Percentiles rank a stretch among this genome's conserved stretches.
Evolutionary conservation across 1,140 invertebrate genomes (phyloP).

Genomic region (Harpegnathos saltator): DNA sequence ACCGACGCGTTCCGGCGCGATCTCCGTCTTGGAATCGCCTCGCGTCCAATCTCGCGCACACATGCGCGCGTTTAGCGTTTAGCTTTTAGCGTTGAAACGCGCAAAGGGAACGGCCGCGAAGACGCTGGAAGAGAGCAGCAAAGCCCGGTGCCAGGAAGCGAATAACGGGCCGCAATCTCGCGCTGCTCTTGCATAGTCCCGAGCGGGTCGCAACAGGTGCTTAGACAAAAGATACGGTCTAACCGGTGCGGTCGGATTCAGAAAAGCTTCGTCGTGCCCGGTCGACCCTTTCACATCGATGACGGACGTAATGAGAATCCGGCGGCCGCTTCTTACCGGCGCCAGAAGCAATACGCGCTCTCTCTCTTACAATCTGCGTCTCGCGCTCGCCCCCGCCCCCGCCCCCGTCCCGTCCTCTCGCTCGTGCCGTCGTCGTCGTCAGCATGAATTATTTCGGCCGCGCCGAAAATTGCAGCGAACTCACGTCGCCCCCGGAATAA

Average conservation of each 20-base stretch:
- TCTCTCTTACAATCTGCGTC: too few species aligned
- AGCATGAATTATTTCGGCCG: conserved; percentile 27
- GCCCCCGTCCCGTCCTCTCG: too few species aligned
- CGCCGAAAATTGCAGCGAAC: conserved; percentile 1
- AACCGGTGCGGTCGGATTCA: conserved; percentile 47
- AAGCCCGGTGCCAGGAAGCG: conserved; percentile 11
- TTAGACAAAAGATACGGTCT: conserved; percentile 70
- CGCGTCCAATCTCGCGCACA: neutral
- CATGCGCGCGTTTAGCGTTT: neutral
- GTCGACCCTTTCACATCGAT: conserved; percentile 43
- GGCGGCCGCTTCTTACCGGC: conserved; percentile 10
- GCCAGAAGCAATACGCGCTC: neutral
- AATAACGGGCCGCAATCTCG: conserved; percentile 10
- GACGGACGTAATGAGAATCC: conserved; percentile 60
- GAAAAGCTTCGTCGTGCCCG: conserved; percentile 38
- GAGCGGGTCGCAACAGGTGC: conserved; percentile 69
- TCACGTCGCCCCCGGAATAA: conserved; percentile 21
- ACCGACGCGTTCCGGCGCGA: too few species aligned
- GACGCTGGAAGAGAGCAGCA: neutral
- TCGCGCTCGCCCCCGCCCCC: neutral
- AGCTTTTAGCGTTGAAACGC: neutral
- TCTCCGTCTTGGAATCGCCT: too few species aligned
- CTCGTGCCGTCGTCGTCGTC: neutral
- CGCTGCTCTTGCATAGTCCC: conserved; percentile 14
- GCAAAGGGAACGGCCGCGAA: neutral